phyloP scores from a whole-genome alignment of 2,888 invertebrate genomes.

The Tholera decimalis region DNA sequence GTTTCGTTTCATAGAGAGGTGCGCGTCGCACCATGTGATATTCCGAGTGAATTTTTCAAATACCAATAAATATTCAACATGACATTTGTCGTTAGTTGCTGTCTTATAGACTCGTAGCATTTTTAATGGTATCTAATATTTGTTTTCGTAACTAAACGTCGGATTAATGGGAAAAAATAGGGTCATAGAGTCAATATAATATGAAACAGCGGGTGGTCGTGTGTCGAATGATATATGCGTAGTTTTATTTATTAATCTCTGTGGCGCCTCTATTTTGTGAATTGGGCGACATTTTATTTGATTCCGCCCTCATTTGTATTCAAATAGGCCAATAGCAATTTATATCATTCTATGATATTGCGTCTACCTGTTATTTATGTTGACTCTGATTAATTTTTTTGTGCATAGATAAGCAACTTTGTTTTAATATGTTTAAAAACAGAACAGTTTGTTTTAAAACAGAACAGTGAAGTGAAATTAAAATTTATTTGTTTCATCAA shows the following conservation, averaged over 20 bases:
- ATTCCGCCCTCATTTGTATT: constrained; percentile 60
- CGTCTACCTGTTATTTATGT: constrained; percentile 2
- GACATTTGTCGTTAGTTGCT: constrained; percentile 55
- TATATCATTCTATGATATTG: constrained; percentile 40
- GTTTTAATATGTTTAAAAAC: background rate
- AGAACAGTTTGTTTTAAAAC: too few relatives aligned
- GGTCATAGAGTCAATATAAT: constrained; percentile 74
- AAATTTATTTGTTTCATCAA: background rate
- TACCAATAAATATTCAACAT: constrained; percentile 41
- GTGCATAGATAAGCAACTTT: background rate
- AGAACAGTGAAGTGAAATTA: background rate
- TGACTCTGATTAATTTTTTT: background rate
- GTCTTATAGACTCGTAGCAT: constrained; percentile 59
- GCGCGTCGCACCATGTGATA: constrained; percentile 82
- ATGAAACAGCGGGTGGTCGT: constrained; percentile 80
- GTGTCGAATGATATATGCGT: constrained; percentile 79
- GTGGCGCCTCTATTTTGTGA: constrained; percentile 69
- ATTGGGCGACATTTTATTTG: constrained; percentile 66
- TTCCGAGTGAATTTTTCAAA: constrained; percentile 65
- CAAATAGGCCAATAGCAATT: constrained; percentile 49
- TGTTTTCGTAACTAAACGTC: constrained; percentile 69
- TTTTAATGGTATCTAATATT: constrained; percentile 63
- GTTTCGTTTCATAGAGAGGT: constrained; percentile 85
- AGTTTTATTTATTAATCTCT: constrained; percentile 76
- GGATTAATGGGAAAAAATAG: constrained; percentile 77